Evolutionary conservation across 2,113 vertebrate species (phyloP), one percentile per base, ranked within the genome.

Genomic region (Phycodurus eques): DNA sequence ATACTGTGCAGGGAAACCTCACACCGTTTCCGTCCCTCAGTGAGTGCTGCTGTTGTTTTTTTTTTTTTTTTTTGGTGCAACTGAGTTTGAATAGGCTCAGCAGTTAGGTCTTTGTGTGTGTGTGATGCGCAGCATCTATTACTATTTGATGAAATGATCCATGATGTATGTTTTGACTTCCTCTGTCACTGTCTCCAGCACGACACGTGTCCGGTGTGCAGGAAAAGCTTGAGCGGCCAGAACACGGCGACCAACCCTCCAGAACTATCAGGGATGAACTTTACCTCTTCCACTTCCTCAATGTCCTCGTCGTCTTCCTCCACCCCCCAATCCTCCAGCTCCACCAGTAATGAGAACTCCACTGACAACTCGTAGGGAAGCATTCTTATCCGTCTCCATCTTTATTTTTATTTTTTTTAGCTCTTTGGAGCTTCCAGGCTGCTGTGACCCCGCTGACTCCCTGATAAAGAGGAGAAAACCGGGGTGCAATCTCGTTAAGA

Each of bases 181-280:
- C 17, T 53, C 47, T 12, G 64, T 35, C 27, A 81, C 65, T 82
- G 56, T 75, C n/a, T 59, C 53, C 87, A 99, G 97, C 98, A 99
- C 31, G 98, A 99, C 92, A 98, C 97, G 4, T 99, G 98, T 92
- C 98, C 98, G 0, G 98, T 99, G 79, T 99, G 98, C 91, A 94
- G 98, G 88, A 99, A 98, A 90, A 99, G 96, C 87, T 90, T 99
- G 88, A 98, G 94, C 11, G 98, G 98, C 75, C 96, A 98, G 90
- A 99, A 99, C 93, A 99, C 98, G 13, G 98, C 98, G 79, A 98
- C 95, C 27, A 98, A 99, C 84, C 98, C 97, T 78, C 98, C 96
- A 1, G 97, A 96, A 89, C 91, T 99, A 88, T 94, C 94, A 27
- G 94, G 94, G 71, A 96, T 99, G 89, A 97, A 94, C 90, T 98